Conservation (phyloP, 2,113 vertebrate genomes). For the Holacanthus passer region DNA sequence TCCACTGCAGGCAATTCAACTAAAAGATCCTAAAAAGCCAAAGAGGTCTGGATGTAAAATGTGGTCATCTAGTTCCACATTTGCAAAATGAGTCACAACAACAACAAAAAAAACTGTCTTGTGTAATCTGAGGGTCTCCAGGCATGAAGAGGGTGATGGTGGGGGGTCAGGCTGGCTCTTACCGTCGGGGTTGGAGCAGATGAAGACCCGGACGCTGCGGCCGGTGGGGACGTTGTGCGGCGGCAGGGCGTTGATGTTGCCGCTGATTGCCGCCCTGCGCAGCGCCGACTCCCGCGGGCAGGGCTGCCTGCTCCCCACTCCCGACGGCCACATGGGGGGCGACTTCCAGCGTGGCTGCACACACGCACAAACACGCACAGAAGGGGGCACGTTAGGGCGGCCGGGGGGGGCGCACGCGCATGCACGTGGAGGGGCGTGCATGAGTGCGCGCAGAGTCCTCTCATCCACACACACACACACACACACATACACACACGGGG, state of each 20-base stretch:
- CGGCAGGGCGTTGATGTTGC: conserved; percentile 91
- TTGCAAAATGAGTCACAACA: background rate
- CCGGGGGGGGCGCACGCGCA: conserved; percentile 38
- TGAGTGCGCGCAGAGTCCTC: conserved; percentile 54
- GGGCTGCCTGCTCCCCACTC: conserved; percentile 88
- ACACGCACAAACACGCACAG: conserved; percentile 20
- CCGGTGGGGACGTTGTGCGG: conserved; percentile 91
- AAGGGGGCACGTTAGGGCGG: conserved; percentile 44
- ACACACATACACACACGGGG: conserved; percentile 25
- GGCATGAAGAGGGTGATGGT: background rate
- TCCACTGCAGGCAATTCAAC: background rate
- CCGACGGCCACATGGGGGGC: conserved; percentile 92
- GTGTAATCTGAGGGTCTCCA: background rate
- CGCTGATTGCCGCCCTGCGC: conserved; percentile 91
- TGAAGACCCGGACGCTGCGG: conserved; percentile 93
- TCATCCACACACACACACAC: conserved; percentile 40
- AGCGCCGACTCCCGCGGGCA: conserved; percentile 93
- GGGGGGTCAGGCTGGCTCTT: conserved; percentile 55
- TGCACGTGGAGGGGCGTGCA: conserved; percentile 43
- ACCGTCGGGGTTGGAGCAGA: conserved; percentile 96
- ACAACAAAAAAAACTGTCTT: background rate
- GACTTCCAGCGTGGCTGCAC: conserved; percentile 84
- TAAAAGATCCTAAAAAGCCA: background rate
- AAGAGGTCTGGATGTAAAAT: background rate
- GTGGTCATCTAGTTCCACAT: background rate